Percentiles rank a stretch among this genome's conserved stretches.
phyloP scores from a whole-genome alignment of 1,140 invertebrate genomes.

The Drosophila kikkawai region DNA sequence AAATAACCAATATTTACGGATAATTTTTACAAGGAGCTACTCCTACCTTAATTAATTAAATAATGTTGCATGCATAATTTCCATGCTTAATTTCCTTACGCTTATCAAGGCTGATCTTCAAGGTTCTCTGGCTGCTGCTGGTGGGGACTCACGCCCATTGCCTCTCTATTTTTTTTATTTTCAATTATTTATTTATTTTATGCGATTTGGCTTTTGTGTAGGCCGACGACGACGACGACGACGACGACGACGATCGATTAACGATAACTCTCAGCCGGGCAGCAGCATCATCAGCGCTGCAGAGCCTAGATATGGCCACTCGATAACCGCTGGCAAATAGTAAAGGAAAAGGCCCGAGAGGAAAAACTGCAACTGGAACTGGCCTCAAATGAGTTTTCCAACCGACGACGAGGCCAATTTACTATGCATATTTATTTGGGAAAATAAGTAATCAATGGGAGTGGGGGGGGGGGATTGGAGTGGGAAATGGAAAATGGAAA shows the following conservation, averaged over 20 bases:
- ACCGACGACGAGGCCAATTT: conserved; percentile 53
- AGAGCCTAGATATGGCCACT: conserved; percentile 59
- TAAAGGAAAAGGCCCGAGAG: conserved; percentile 1
- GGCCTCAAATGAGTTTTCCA: conserved; percentile 62
- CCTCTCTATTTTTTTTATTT: neutral
- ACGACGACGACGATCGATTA: conserved; percentile 61
- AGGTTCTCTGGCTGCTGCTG: neutral
- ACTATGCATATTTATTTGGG: conserved; percentile 82
- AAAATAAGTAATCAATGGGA: conserved; percentile 80
- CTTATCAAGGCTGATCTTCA: conserved; percentile 16
- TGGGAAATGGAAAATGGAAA: conserved; percentile 12
- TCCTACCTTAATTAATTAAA: neutral
- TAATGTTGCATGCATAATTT: conserved; percentile 4
- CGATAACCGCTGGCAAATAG: conserved; percentile 58
- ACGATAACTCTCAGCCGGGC: conserved; percentile 59
- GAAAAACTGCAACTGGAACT: conserved; percentile 22
- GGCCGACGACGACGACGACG: conserved; percentile 27
- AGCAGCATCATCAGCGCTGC: conserved; percentile 21
- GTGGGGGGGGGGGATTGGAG: neutral
- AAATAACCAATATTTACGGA: neutral
- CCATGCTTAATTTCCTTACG: conserved; percentile 2
- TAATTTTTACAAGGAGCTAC: neutral
- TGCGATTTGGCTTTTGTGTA: conserved; percentile 47
- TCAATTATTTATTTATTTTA: conserved; percentile 58
- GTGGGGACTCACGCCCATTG: conserved; percentile 16